Evolutionary conservation across 2,113 vertebrate genomes (phyloP).

Genomic region (Pteruthius melanotis): DNA sequence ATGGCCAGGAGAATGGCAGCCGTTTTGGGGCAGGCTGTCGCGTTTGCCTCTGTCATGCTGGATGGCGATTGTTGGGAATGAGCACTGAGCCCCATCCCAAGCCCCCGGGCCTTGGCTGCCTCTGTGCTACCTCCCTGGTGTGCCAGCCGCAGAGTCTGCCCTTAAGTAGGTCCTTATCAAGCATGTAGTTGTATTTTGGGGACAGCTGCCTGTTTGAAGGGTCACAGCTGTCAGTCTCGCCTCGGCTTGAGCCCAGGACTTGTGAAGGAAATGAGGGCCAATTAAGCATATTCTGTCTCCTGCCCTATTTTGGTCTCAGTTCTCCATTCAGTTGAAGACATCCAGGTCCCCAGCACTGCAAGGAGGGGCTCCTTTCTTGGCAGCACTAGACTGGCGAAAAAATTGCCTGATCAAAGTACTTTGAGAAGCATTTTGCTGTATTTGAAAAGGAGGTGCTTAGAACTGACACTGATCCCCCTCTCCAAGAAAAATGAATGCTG

Average conservation of each 20-base stretch:
- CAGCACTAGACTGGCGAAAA: not conserved
- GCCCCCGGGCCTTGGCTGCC: not conserved
- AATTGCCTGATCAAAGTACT: not conserved
- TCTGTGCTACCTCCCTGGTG: not conserved
- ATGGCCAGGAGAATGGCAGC: not conserved
- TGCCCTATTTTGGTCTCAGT: not conserved
- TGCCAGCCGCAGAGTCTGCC: fast-evolving
- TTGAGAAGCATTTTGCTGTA: not conserved
- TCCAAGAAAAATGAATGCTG: not conserved
- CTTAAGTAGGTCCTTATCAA: not conserved
- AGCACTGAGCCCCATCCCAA: not conserved
- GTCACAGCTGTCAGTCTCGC: not conserved
- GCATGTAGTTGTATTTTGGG: not conserved
- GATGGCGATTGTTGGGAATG: not conserved
- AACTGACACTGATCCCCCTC: not conserved
- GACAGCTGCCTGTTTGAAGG: not conserved
- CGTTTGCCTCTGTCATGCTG: fast-evolving
- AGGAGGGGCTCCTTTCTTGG: not conserved
- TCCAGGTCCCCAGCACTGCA: not conserved
- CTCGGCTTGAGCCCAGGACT: not conserved
- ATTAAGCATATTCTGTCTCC: not conserved
- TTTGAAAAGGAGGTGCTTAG: not conserved
- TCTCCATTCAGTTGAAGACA: not conserved
- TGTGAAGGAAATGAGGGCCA: not conserved
- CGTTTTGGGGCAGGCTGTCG: fast-evolving